These are phyloP conservation scores for Sminthurides aquaticus DNA, from an alignment of 2,888 invertebrate genomes.

Conservation along the genomic window DNA sequence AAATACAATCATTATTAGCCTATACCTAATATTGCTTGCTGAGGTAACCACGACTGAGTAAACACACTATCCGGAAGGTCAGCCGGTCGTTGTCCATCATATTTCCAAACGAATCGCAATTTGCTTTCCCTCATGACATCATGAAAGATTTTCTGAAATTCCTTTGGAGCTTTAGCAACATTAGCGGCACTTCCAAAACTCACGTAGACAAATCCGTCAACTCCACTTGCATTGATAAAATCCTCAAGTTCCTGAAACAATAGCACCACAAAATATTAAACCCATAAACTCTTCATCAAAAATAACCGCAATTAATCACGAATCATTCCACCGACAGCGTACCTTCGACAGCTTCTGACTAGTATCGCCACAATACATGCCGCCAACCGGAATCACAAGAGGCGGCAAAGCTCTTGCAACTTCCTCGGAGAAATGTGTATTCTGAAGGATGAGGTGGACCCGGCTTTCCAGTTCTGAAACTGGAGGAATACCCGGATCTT, in stretches of 20 bases:
- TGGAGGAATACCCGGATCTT: slow-evolving; percentile 13
- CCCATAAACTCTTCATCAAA: too few species aligned
- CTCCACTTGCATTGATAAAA: neutral
- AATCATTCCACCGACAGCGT: too few species aligned
- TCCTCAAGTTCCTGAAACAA: neutral
- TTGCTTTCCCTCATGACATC: slow-evolving; percentile 21
- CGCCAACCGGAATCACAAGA: slow-evolving; percentile 20
- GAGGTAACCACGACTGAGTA: neutral
- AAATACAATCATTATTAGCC: neutral
- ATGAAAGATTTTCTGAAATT: slow-evolving; percentile 23
- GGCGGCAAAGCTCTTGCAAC: slow-evolving; percentile 28
- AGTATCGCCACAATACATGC: neutral
- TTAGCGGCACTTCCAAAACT: slow-evolving; percentile 5
- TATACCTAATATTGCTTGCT: slow-evolving; percentile 1
- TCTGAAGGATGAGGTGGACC: slow-evolving; percentile 24
- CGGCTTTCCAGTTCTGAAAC: slow-evolving; percentile 26
- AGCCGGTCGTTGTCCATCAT: slow-evolving; percentile 26
- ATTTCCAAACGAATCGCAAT: slow-evolving; percentile 31
- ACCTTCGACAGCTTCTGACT: neutral
- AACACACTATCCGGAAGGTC: slow-evolving; percentile 1
- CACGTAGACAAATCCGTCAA: neutral
- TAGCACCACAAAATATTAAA: too few species aligned
- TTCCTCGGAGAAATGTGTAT: slow-evolving; percentile 28
- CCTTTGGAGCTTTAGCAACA: slow-evolving; percentile 4
- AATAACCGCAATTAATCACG: too few species aligned